Conservation (phyloP, 2,888 invertebrate species). For the Alsophila aescularia region DNA sequence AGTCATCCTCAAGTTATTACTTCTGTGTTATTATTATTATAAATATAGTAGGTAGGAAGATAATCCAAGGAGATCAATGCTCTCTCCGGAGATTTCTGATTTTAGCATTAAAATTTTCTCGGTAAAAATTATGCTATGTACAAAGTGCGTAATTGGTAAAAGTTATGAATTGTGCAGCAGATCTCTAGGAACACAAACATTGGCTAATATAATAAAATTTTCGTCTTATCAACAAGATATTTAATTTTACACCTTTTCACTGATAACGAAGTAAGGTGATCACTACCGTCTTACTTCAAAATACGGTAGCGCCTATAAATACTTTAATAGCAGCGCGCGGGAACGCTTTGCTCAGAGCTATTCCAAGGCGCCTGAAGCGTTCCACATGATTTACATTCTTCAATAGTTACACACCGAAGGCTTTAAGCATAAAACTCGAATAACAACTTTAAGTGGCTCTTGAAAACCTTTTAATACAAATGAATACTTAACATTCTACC, state of each 20-base stretch:
- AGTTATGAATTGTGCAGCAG: too few relatives aligned
- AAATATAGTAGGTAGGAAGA: too few relatives aligned
- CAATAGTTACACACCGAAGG: slow-evolving; percentile 30
- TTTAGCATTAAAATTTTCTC: too few relatives aligned
- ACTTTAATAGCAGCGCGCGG: slow-evolving; percentile 14
- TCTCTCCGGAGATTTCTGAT: too few relatives aligned
- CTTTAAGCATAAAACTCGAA: slow-evolving; percentile 33
- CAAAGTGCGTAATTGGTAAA: too few relatives aligned
- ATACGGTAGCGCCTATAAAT: slow-evolving; percentile 3
- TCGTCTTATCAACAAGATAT: too few relatives aligned
- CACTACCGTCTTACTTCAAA: neutral
- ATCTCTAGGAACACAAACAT: too few relatives aligned
- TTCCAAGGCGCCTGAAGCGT: slow-evolving; percentile 17
- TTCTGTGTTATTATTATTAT: too few relatives aligned
- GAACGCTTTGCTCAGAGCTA: slow-evolving; percentile 3
- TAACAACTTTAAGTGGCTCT: slow-evolving; percentile 34
- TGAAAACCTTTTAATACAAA: slow-evolving; percentile 30
- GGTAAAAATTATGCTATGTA: too few relatives aligned
- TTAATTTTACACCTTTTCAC: too few relatives aligned
- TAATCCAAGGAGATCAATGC: too few relatives aligned
- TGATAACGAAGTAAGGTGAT: neutral
- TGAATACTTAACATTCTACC: slow-evolving; percentile 19
- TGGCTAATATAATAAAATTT: too few relatives aligned
- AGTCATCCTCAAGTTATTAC: neutral
- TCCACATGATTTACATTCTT: slow-evolving; percentile 24